Conservation (phyloP, 2,888 invertebrate species). For the Sinopyrophorus schimmeli region DNA sequence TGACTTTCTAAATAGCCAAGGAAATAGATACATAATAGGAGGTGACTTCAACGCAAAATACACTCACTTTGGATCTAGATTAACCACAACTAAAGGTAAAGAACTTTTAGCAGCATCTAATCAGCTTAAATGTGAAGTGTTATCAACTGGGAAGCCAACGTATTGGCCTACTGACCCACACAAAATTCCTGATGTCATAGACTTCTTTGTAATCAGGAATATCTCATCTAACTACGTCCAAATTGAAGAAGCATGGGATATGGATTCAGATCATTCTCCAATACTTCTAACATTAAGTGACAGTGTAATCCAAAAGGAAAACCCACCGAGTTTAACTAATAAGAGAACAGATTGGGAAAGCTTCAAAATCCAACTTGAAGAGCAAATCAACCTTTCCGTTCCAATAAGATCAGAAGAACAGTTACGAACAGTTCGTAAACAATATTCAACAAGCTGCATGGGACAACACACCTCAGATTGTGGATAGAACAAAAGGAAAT, state of each 20-base stretch:
- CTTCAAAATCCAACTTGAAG: constrained; percentile 14
- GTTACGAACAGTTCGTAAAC: constrained; percentile 5
- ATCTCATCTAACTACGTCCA: constrained; percentile 10
- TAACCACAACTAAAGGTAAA: constrained; percentile 17
- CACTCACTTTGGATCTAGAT: constrained; percentile 12
- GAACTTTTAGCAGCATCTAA: constrained; percentile 14
- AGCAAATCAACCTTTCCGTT: constrained; percentile 1
- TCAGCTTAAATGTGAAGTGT: constrained; percentile 9
- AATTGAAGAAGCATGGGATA: constrained; percentile 16
- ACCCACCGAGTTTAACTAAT: constrained; percentile 4
- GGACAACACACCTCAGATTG: constrained; percentile 5
- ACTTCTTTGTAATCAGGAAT: constrained; percentile 14
- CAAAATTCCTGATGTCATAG: constrained; percentile 11
- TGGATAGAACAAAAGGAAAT: constrained; percentile 4
- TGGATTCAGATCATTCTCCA: constrained; percentile 11
- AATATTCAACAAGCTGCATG: constrained; percentile 13
- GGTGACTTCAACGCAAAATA: constrained; percentile 10
- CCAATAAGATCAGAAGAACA: constrained; percentile 12
- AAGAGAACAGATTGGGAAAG: constrained; percentile 11
- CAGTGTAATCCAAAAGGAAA: constrained; percentile 11
- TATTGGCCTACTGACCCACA: constrained; percentile 14
- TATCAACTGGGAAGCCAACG: constrained; percentile 15
- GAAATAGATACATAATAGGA: constrained; percentile 11
- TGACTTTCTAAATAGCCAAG: constrained; percentile 16
- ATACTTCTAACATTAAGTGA: constrained; percentile 9